These are phyloP conservation scores for Aleadryas rufinucha DNA, from an alignment of 2,113 vertebrate genomes.

Conservation along the genomic window DNA sequence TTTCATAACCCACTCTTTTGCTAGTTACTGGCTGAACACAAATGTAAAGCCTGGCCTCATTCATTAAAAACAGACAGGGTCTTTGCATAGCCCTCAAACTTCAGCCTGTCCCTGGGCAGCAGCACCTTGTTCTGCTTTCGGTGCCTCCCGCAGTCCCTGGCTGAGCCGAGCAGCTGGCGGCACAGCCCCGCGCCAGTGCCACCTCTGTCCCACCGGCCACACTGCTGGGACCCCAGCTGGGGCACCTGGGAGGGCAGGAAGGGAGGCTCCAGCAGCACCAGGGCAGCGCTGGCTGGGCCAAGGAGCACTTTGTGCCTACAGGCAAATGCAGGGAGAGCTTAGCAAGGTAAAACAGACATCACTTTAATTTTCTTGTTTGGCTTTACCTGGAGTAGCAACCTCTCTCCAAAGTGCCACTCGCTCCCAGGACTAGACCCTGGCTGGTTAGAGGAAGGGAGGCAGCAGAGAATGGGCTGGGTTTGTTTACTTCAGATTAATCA, in stretches of 20 bases:
- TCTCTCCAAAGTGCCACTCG: neutral
- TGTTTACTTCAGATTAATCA: neutral
- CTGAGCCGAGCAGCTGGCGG: rapidly evolving
- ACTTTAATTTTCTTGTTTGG: neutral
- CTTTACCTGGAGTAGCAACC: neutral
- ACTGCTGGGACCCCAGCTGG: rapidly evolving
- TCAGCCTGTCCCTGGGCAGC: neutral
- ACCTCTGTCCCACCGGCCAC: neutral
- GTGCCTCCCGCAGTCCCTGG: rapidly evolving
- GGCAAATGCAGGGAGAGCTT: rapidly evolving
- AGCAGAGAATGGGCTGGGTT: neutral
- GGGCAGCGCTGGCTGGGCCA: rapidly evolving
- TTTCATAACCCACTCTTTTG: neutral
- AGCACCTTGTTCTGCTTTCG: neutral
- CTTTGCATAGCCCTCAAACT: neutral
- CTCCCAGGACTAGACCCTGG: neutral
- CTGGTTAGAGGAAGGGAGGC: neutral
- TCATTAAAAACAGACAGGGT: neutral
- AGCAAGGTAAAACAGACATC: neutral
- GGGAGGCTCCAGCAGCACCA: neutral
- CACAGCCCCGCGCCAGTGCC: neutral
- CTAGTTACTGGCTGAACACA: neutral
- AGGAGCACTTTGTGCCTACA: rapidly evolving
- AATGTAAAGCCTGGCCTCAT: neutral
- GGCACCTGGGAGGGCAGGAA: no score